Evolutionary conservation across 1,140 invertebrate species (phyloP).

Genomic region (Cylas formicarius): DNA sequence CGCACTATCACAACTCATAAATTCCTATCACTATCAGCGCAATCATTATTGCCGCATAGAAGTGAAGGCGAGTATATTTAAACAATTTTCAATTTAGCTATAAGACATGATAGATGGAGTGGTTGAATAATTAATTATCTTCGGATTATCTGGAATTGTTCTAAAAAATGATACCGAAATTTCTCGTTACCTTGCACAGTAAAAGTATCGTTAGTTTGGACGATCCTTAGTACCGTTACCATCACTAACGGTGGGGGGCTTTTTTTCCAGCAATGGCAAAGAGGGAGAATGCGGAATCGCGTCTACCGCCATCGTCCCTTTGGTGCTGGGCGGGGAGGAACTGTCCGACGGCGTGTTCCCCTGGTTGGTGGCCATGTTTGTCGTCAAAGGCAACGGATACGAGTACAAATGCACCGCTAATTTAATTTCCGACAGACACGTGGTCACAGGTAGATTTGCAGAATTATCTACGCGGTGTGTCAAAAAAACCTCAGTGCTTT

Average conservation of each 20-base stretch:
- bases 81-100: no score
- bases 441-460: constrained; percentile 37
- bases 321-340: constrained; percentile 26
- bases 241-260: no score
- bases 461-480: no score
- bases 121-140: no score
- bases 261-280: constrained; percentile 7
- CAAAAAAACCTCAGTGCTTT: neutral
- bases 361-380: constrained; percentile 31
- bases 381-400: constrained; percentile 16
- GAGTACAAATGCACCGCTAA: constrained; percentile 37
- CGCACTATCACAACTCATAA: no score
- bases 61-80: no score
- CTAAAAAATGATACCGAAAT: no score
- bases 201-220: neutral
- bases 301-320: constrained; percentile 13
- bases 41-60: no score
- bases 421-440: constrained; percentile 36
- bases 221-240: neutral
- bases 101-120: no score
- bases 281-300: constrained; percentile 23
- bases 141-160: no score
- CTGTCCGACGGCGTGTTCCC: constrained; percentile 26
- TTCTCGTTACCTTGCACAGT: neutral
- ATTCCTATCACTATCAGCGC: no score